phyloP scores from a whole-genome alignment of 2,797 vertebrate genomes.

The Coranthus polyacanthus region DNA sequence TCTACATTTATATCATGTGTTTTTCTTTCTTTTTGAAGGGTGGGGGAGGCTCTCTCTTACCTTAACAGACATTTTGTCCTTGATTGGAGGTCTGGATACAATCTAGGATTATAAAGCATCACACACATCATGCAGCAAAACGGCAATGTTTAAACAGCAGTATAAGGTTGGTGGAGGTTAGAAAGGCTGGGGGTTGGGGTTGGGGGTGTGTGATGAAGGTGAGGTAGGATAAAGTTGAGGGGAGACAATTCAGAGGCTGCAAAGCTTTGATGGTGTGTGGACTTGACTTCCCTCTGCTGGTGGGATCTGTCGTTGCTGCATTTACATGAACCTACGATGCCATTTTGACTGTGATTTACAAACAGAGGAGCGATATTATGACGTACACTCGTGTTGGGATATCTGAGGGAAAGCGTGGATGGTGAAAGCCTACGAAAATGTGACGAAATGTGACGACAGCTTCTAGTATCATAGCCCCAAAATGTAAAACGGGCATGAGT shows the following conservation, averaged over 20 bases:
- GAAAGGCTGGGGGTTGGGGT: not conserved
- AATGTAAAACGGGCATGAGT: not conserved
- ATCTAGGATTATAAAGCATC: constrained; percentile 87
- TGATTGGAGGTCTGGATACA: constrained; percentile 83
- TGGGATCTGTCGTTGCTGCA: not conserved
- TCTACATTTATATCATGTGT: not conserved
- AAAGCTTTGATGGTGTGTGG: too few species aligned
- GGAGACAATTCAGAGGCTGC: too few species aligned
- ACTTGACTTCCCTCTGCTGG: constrained; percentile 63
- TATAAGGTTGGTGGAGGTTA: constrained; percentile 10
- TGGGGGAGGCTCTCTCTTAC: constrained; percentile 71
- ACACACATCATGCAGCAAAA: constrained; percentile 82
- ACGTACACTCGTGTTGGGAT: not conserved
- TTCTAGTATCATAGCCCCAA: too few species aligned
- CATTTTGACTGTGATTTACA: not conserved
- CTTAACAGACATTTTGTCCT: constrained; percentile 85
- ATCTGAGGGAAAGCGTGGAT: not conserved
- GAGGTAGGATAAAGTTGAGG: not conserved
- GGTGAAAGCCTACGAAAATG: not conserved
- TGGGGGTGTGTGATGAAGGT: not conserved
- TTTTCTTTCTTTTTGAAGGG: not conserved
- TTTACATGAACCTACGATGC: not conserved
- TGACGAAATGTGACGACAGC: not conserved
- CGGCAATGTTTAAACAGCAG: constrained; percentile 52
- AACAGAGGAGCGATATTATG: not conserved